Evolutionary conservation across 2,797 vertebrate genomes (phyloP), one percentile per base, ranked within the genome.

Genomic region (Pseudotriccus pelzelni): DNA sequence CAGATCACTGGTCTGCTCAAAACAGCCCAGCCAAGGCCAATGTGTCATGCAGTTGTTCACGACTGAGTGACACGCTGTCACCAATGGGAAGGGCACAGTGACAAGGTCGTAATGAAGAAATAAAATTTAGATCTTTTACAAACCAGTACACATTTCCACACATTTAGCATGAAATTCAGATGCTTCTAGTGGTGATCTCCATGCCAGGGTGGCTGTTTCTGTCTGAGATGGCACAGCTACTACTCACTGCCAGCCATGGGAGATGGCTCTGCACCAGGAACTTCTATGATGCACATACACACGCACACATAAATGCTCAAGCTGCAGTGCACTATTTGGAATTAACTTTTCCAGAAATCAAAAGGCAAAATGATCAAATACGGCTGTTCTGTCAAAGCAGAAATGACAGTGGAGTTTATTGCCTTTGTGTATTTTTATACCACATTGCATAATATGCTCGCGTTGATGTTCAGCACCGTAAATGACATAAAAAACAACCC

Each of bases 401-500:
- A 92, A 84, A 50, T 32, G 75, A 62, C 50, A 72, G 30, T 4
- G 59, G 37, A 46, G 25, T 87, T 97, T 83, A 78, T 56, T 49
- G 75, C 37, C 82, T 90, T 74, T 66, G 32, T 27, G 55, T 64
- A 50, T 75, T 82, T 94, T 92, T 94, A 78, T 59, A 46, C 70
- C 41, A 41, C 78, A n/a, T 70, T 92, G 90, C 50, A 10, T 87
- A 90, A 94, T 39, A 32, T 4, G 36, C 52, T 93, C 50, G 20
- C 41, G 70, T 46, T 83, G 63, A 92, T 87, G 55, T 72, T 91
- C 60, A 93, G 66, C 36, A 25, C 75, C 28, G 55, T 89, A 91
- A 95, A 89, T 34, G 59, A 93, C 94, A 96, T 68, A 87, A 96
- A 84, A 96, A 96, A 94, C 89, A 97, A 95, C 81, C 89, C 64